Evolutionary conservation across 2,797 vertebrate genomes (phyloP).

Genomic region (Pantherophis alleghaniensis): DNA sequence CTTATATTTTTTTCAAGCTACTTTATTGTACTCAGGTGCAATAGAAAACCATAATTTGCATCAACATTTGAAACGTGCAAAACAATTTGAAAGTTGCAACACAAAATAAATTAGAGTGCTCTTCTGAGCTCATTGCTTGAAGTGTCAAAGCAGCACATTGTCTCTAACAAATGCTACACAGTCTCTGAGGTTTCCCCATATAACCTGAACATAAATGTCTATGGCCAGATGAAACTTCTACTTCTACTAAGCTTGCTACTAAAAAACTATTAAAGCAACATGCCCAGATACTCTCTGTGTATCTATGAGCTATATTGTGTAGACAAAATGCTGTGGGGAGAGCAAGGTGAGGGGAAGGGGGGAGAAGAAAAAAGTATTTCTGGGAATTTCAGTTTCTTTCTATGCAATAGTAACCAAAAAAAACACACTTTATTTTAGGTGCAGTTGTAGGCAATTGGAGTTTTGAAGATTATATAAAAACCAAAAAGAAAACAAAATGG

Average conservation of each 20-base stretch:
- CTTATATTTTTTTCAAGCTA: neutral
- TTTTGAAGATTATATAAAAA: conserved; percentile 44
- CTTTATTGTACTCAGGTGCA: neutral
- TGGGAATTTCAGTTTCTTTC: conserved; percentile 73
- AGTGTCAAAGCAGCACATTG: neutral
- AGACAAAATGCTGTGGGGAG: conserved; percentile 57
- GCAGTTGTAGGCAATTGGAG: conserved; percentile 64
- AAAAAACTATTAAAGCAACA: neutral
- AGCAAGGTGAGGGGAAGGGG: neutral
- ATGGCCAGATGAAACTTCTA: neutral
- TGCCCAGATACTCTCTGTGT: conserved; percentile 9
- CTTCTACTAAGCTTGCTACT: neutral
- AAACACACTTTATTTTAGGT: conserved; percentile 62
- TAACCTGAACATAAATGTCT: neutral
- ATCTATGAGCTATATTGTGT: conserved; percentile 42
- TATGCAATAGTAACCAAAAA: conserved; percentile 46
- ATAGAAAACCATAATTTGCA: neutral
- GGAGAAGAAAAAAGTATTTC: conserved; percentile 49
- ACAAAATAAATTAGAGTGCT: neutral
- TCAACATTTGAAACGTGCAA: neutral
- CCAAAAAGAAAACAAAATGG: neutral
- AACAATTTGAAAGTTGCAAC: neutral
- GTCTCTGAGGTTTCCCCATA: neutral
- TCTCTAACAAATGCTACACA: neutral
- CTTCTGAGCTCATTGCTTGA: neutral